phyloP scores from a whole-genome alignment of 2,113 vertebrate genomes.

The Phylloscopus trochilus region DNA sequence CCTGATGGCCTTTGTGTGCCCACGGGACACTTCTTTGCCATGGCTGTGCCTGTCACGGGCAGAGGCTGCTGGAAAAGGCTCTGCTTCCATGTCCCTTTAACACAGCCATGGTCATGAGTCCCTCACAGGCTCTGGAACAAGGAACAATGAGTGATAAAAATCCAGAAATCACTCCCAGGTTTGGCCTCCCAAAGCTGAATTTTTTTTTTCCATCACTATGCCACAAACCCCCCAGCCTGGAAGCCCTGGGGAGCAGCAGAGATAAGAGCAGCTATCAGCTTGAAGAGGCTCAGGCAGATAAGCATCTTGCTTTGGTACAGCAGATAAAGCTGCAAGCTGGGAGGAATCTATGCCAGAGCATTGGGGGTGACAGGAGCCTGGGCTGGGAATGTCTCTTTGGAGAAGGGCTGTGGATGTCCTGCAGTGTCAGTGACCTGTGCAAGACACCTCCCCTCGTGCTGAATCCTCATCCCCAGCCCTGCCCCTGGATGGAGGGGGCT shows the following conservation, averaged over 20 bases:
- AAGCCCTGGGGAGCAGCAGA: neutral
- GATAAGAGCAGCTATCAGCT: conserved; percentile 28
- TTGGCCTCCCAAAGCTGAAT: neutral
- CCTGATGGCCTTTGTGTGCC: neutral
- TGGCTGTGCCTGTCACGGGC: neutral
- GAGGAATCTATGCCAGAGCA: neutral
- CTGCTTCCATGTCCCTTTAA: neutral
- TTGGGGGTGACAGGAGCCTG: neutral
- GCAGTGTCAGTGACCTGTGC: neutral
- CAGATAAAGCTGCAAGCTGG: neutral
- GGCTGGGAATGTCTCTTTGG: neutral
- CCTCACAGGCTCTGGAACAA: neutral
- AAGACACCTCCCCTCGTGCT: rapidly evolving
- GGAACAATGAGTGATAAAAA: rapidly evolving
- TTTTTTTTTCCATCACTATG: neutral
- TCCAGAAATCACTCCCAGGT: neutral
- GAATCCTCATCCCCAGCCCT: neutral
- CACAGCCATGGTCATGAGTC: neutral
- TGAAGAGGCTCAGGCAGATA: conserved; percentile 21
- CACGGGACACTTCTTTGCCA: neutral
- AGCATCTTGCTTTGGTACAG: neutral
- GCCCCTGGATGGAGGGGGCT: neutral
- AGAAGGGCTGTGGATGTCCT: neutral
- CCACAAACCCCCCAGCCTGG: neutral
- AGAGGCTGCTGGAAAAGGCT: neutral